Conservation (phyloP, 2,797 vertebrate genomes). For the Otus scops region DNA sequence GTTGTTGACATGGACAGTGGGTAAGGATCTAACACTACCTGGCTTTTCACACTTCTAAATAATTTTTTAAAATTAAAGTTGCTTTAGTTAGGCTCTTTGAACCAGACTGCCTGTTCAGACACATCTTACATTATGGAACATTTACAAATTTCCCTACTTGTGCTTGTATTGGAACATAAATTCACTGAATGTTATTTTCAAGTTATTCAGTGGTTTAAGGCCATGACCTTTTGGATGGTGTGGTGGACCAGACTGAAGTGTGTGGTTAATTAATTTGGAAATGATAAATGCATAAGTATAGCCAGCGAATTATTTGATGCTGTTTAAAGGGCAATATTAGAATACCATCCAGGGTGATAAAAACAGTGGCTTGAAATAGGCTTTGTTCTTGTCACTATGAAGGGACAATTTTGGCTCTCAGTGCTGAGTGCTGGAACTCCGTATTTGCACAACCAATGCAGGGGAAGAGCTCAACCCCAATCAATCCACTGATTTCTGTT, state of each 20-base stretch:
- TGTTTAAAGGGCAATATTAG: constrained; percentile 1
- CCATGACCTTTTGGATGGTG: neutral
- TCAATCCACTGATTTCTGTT: neutral
- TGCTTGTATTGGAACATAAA: neutral
- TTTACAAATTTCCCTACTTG: neutral
- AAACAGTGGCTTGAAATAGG: neutral
- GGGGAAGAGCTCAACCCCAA: neutral
- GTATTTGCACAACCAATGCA: neutral
- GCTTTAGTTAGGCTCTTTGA: neutral
- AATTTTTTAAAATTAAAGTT: neutral
- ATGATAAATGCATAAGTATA: neutral
- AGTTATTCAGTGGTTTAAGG: neutral
- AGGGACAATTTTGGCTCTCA: neutral
- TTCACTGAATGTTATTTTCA: neutral
- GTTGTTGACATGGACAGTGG: too few species aligned
- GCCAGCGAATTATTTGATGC: neutral
- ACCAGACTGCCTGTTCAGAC: neutral
- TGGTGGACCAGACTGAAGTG: neutral
- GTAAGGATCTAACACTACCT: neutral
- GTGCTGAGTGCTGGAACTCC: neutral
- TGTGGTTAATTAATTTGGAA: constrained; percentile 32
- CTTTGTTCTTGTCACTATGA: neutral
- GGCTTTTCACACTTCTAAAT: neutral
- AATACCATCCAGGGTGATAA: neutral
- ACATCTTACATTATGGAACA: neutral